Evolutionary conservation across 2,113 vertebrate genomes (phyloP).

Genomic region (Paracanthobrama guichenoti): DNA sequence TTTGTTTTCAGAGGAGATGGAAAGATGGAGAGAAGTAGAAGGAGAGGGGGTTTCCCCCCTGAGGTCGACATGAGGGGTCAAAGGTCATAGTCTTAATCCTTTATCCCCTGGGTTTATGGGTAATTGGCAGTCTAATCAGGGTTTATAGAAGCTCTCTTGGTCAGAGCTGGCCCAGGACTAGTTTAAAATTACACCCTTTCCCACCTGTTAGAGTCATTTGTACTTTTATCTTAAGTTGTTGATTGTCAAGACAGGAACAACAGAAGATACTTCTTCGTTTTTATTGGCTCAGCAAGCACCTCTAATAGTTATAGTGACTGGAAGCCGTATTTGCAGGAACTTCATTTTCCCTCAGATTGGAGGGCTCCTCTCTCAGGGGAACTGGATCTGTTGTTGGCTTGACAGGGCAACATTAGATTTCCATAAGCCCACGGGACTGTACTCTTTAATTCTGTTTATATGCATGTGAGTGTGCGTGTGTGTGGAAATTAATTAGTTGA

Average conservation of each 20-base stretch:
- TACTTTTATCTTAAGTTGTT: not conserved
- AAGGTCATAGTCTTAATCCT: slow-evolving; percentile 76
- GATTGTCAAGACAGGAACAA: not conserved
- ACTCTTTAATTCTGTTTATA: slow-evolving; percentile 48
- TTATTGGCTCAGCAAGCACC: not conserved
- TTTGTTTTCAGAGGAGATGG: slow-evolving; percentile 67
- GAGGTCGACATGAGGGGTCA: slow-evolving; percentile 67
- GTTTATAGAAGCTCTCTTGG: slow-evolving; percentile 58
- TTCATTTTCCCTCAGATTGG: not conserved
- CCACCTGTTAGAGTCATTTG: slow-evolving; percentile 11
- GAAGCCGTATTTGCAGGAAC: not conserved
- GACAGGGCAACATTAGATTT: slow-evolving; percentile 61
- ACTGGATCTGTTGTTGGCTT: not conserved
- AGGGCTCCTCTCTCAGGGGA: slow-evolving; percentile 28
- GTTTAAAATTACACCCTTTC: slow-evolving; percentile 29
- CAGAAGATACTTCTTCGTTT: not conserved
- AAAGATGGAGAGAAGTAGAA: slow-evolving; percentile 31
- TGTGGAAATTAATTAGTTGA: slow-evolving; percentile 36
- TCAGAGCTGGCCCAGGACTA: slow-evolving; percentile 32
- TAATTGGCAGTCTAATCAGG: slow-evolving; percentile 80
- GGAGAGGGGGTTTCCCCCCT: slow-evolving; percentile 57
- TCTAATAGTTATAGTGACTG: not conserved
- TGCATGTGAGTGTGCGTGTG: not conserved
- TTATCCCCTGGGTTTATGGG: slow-evolving; percentile 71
- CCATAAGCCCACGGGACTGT: slow-evolving; percentile 59